Base-by-base conservation (phyloP, 64 coral and sea anemone genomes). In the Dendrophyllia cribrosa region DNA sequence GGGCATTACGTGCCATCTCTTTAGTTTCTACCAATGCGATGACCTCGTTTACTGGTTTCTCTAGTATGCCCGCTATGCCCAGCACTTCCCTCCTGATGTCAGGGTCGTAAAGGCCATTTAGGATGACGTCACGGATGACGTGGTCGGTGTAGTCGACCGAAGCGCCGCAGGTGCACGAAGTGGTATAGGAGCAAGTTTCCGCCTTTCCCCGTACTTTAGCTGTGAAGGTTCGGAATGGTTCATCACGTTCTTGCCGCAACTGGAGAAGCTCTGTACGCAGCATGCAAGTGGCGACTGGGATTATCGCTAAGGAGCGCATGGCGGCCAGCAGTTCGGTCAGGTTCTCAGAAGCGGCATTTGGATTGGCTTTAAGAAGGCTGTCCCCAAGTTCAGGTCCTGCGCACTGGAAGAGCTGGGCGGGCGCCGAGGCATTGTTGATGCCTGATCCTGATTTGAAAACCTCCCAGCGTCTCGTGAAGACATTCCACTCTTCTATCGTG, bases 371-470 rank as follows among this genome's bases (percentile, higher is more conserved):
- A 16, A 82, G n/a, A 12, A 90, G n/a, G 78, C 79, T 91, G 79
- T 92, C 71, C 11, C 90, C 90, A 4, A 92, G 71, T 15, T 92
- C 63, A 23, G 90, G 17, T 11, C 79, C 79, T 0, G 90, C 52
- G 51, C 90, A 92, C 52, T 92, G 79, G 13, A 91, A 91, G 16
- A 84, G 62, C 75, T 91, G 89, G 9, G 78, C 48, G 12, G 78
- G 89, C 1, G 77, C 89, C 0, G 89, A 84, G 14, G 66, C 12
- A 5, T 93, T 65, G 13, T 24, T 25, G 24, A 93, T 93, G 0
- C 84, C 83, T 1, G 91, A 93, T 1, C 91, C 91, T 20, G 34
- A 48, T 14, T 26, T 23, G 44, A n/a, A n/a, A n/a, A n/a, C n/a
- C 7, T 71, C 76, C 88, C 88, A 90, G 76, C 61, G 88, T 16